A percentile compares a stretch with the other conserved stretches of the same genome.
phyloP scores from a whole-genome alignment of 2,797 vertebrate species.

The Borostomias antarcticus region DNA sequence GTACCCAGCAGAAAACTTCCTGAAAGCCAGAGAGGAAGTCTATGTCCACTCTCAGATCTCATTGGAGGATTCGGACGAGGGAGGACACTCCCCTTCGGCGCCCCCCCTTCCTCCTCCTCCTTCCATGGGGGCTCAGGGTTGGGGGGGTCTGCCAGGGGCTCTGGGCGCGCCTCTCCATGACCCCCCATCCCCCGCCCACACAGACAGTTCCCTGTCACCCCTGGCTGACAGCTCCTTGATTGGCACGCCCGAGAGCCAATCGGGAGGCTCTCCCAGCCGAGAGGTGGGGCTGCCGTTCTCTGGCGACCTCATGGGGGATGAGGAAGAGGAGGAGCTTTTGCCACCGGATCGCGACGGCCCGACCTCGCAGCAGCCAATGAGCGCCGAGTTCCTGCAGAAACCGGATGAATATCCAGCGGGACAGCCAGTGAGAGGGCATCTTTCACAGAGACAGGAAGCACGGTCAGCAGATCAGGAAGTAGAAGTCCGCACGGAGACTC shows the following conservation, averaged over 20 bases:
- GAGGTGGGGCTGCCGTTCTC: conserved; percentile 68
- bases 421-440: conserved; percentile 22
- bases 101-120: conserved; percentile 38
- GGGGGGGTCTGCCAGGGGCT: conserved; percentile 54
- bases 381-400: conserved; percentile 25
- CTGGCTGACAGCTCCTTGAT: conserved; percentile 63
- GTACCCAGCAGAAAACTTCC: conserved; percentile 68
- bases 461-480: conserved; percentile 40
- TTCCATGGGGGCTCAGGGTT: conserved; percentile 62
- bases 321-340: conserved; percentile 15
- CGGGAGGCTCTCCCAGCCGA: conserved; percentile 41
- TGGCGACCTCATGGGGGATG: conserved; percentile 67
- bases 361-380: conserved; percentile 35
- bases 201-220: conserved; percentile 59
- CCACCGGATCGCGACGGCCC: conserved; percentile 37
- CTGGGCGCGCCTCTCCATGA: conserved; percentile 28
- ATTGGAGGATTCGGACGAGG: conserved; percentile 76
- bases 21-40: conserved; percentile 74
- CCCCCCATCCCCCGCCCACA: conserved; percentile 58
- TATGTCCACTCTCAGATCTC: conserved; percentile 77
- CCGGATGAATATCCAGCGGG: conserved; percentile 30
- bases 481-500: conserved; percentile 22
- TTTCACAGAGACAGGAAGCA: conserved; percentile 25
- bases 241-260: conserved; percentile 63
- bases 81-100: conserved; percentile 57